These are phyloP conservation scores for Hydrozoanthus gracilis DNA, from an alignment of 92 coral and sea anemone genomes.

Conservation along the genomic window DNA sequence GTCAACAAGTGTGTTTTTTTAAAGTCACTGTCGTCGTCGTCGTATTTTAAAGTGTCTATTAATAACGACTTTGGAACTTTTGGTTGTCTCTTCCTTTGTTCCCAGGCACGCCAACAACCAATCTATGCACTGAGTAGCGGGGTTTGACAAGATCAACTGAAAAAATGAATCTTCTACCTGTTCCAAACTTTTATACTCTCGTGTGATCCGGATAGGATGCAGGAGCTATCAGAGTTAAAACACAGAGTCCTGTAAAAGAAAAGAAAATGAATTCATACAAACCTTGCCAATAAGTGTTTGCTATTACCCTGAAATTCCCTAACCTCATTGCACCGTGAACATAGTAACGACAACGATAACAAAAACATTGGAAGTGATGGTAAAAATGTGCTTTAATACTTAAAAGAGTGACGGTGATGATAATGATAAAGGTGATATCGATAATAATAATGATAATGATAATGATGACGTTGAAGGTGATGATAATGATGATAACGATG, in stretches of 20 bases:
- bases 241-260: conserved; percentile 73
- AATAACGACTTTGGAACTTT: background rate
- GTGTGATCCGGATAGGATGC: conserved; percentile 91
- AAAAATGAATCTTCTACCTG: conserved; percentile 59
- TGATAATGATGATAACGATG: too few species aligned
- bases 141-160: too few species aligned
- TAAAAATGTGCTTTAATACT: background rate
- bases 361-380: too few species aligned
- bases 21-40: too few species aligned
- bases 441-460: too few species aligned
- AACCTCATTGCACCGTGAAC: too few species aligned
- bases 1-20: too few species aligned
- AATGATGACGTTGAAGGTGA: too few species aligned
- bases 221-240: conserved; percentile 88
- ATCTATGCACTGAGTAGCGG: too few species aligned
- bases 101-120: too few species aligned
- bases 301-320: too few species aligned
- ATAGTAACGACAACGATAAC: background rate
- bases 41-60: too few species aligned
- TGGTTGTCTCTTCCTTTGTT: background rate
- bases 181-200: conserved; percentile 96
- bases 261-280: background rate
- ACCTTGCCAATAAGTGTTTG: background rate
- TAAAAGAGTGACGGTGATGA: background rate
- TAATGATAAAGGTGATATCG: background rate